Evolutionary conservation across 2,113 vertebrate species (phyloP).

Genomic region (Chloropsis hardwickii): DNA sequence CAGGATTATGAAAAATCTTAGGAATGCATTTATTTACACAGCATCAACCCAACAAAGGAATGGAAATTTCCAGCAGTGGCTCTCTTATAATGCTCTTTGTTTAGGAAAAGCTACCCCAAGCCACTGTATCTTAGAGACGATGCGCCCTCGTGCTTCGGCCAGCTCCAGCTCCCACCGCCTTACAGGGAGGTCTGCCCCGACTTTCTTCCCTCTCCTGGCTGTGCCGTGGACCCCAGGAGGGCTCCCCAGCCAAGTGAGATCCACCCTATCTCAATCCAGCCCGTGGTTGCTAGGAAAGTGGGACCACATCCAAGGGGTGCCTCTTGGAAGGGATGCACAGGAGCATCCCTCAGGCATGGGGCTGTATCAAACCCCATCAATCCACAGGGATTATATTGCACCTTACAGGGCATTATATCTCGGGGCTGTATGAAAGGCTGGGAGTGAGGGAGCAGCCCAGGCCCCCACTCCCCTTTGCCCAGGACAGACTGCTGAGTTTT

Average conservation of each 20-base stretch:
- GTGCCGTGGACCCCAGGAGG: rapidly evolving
- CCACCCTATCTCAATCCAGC: neutral
- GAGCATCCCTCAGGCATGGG: neutral
- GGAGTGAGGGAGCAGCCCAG: neutral
- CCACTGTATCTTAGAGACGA: slow-evolving; percentile 65
- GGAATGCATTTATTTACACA: slow-evolving; percentile 66
- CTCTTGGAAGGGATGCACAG: neutral
- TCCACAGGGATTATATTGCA: neutral
- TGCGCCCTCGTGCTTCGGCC: neutral
- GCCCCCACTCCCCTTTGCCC: neutral
- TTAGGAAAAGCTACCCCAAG: slow-evolving; percentile 55
- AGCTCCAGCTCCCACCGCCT: neutral
- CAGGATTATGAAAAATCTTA: slow-evolving; percentile 53
- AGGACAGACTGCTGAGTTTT: neutral
- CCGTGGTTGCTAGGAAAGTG: neutral
- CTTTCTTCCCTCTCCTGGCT: neutral
- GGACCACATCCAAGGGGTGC: neutral
- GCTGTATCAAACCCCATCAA: neutral
- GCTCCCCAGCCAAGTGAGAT: neutral
- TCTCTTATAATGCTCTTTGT: slow-evolving; percentile 43
- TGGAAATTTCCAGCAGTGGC: slow-evolving; percentile 68
- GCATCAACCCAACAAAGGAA: slow-evolving; percentile 62
- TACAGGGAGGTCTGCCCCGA: neutral
- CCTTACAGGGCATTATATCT: neutral
- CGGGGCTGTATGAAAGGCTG: rapidly evolving